These are phyloP conservation scores for Aselliscus stoliczkanus DNA, from an alignment of 2,797 vertebrate species.

Conservation along the genomic window DNA sequence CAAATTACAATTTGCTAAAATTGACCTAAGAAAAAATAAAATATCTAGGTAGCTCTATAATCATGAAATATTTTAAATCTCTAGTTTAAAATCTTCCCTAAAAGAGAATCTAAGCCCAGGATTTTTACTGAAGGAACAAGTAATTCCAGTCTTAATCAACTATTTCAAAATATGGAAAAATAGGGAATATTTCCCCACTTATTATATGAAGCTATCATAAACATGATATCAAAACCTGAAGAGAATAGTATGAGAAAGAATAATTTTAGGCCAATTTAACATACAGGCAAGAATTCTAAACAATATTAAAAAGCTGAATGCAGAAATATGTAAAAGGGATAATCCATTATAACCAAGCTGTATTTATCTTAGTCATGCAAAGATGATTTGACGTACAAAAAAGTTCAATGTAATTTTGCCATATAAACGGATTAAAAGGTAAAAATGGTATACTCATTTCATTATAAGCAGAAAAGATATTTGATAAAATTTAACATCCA, in stretches of 20 bases:
- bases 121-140: neutral
- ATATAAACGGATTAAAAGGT: neutral
- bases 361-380: neutral
- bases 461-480: neutral
- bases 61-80: neutral
- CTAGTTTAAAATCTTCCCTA: neutral
- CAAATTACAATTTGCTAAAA: neutral
- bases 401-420: neutral
- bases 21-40: neutral
- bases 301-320: neutral
- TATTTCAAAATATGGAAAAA: neutral
- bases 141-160: neutral
- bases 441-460: neutral
- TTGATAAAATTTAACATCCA: neutral
- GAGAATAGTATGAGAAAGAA: neutral
- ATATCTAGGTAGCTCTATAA: neutral
- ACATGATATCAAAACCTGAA: neutral
- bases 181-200: neutral
- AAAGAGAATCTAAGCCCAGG: neutral
- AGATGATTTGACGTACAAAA: neutral
- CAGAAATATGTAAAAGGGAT: neutral
- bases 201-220: neutral
- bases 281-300: neutral
- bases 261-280: neutral
- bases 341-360: neutral